Evolutionary conservation across 2,113 vertebrate genomes (phyloP), one percentile per base, ranked within the genome.

Genomic region (Urocitellus parryii): DNA sequence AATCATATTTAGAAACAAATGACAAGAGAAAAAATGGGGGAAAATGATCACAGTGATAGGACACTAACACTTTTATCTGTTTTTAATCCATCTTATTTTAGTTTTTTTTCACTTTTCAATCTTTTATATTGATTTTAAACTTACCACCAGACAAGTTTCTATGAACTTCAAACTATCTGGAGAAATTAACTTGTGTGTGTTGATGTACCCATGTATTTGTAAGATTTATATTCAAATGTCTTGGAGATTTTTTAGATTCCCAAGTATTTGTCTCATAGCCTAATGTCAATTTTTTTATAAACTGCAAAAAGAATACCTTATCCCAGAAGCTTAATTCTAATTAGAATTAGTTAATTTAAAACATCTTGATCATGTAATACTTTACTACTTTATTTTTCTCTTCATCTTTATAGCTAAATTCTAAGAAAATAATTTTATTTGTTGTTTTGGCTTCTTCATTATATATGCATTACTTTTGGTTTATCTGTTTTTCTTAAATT

Each of bases 171-270:
- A 39, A 17, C 48, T 45, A 7, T 63, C 80, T 58, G 12, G 91
- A 58, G 22, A 97, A 95, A 97, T 82, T 20, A 93, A 68, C 65
- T 37, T 94, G 20, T 48, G 6, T 48, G 4, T 77, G 25, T 61
- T 61, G 58, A 16, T 22, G 16, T 8, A 37, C 24, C 2, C 25
- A 42, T 20, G 4, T 17, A 48, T 37, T 70, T 80, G 65, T 80
- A 37, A 4, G 3, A 27, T 27, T 18, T 74, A 20, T 73, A 11
- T 87, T 27, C 86, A 51, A 79, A 29, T 34, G 65, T 24, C 11
- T 65, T 65, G n/a, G 32, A 25, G 20, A 78, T 45, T 37, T 84
- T 73, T 17, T 56, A 53, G 29, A 32, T 51, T 67, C 45, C 65
- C 14, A 77, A 61, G 4, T 17, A 3, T 51, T 70, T 85, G 37